A percentile compares a stretch with the other conserved stretches of the same genome.
Evolutionary conservation across 2,113 vertebrate species (phyloP).

Genomic region (Amphilophus citrinellus): DNA sequence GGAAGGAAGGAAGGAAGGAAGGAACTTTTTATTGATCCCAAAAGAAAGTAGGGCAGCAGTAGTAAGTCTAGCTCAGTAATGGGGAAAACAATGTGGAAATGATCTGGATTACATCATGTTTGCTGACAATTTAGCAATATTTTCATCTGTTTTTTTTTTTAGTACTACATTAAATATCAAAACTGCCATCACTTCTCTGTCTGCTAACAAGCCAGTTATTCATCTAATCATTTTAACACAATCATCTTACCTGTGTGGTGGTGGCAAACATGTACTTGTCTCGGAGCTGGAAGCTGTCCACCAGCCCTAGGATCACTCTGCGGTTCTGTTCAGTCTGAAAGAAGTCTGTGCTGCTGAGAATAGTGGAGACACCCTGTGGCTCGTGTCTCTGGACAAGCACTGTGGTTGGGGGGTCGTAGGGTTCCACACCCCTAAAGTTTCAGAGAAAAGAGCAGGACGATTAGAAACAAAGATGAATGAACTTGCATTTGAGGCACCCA

Average conservation of each 20-base stretch:
- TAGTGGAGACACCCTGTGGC: conserved; percentile 88
- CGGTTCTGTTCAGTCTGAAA: conserved; percentile 93
- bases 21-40: too few species aligned
- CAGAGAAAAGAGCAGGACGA: neutral
- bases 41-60: too few species aligned
- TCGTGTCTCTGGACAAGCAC: conserved; percentile 94
- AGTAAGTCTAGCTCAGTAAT: neutral
- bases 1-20: too few species aligned
- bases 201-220: neutral
- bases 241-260: conserved; percentile 85
- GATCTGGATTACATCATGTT: neutral
- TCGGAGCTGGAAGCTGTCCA: conserved; percentile 93
- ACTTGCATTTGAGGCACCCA: neutral
- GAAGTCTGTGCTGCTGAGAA: conserved; percentile 95
- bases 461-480: neutral
- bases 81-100: too few species aligned
- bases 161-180: neutral
- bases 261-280: conserved; percentile 99
- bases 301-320: conserved; percentile 89
- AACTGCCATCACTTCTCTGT: neutral
- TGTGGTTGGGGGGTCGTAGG: conserved; percentile 88
- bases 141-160: neutral
- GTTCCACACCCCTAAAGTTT: conserved; percentile 89
- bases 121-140: neutral
- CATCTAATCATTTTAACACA: neutral